Evolutionary conservation across 2,888 invertebrate species (phyloP).

Genomic region (Drosophila atripex): DNA sequence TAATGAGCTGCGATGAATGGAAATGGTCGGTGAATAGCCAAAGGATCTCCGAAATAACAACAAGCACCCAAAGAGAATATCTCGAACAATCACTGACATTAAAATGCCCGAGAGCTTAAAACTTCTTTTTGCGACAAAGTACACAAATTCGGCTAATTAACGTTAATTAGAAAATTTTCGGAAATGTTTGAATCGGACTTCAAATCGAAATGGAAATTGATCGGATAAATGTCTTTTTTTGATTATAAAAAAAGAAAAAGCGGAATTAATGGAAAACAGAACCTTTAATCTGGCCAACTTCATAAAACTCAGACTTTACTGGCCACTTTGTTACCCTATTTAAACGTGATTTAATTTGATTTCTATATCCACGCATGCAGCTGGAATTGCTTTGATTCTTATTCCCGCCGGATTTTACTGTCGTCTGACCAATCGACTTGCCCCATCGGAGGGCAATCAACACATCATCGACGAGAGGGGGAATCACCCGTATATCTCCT

Average conservation of each 20-base stretch:
- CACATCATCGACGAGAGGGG: constrained; percentile 53
- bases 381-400: constrained; percentile 8
- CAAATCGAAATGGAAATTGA: constrained; percentile 19
- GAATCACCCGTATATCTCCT: constrained; percentile 51
- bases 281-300: constrained; percentile 10
- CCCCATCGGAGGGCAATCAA: constrained; percentile 58
- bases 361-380: constrained; percentile 38
- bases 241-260: not conserved
- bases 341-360: constrained; percentile 70
- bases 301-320: constrained; percentile 16
- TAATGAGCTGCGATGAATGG: constrained; percentile 53
- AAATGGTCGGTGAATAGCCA: constrained; percentile 4
- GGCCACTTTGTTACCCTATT: constrained; percentile 36
- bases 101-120: constrained; percentile 20
- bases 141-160: constrained; percentile 27
- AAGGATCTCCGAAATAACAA: constrained; percentile 13
- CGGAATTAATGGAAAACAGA: not conserved
- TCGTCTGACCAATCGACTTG: constrained; percentile 71
- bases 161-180: constrained; percentile 11
- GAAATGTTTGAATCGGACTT: not conserved
- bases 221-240: not conserved
- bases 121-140: constrained; percentile 7
- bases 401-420: constrained; percentile 67
- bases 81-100: not conserved
- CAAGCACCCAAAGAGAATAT: constrained; percentile 1